These are phyloP conservation scores for Anaspis maculata DNA, from an alignment of 2,888 invertebrate species.

Conservation along the genomic window DNA sequence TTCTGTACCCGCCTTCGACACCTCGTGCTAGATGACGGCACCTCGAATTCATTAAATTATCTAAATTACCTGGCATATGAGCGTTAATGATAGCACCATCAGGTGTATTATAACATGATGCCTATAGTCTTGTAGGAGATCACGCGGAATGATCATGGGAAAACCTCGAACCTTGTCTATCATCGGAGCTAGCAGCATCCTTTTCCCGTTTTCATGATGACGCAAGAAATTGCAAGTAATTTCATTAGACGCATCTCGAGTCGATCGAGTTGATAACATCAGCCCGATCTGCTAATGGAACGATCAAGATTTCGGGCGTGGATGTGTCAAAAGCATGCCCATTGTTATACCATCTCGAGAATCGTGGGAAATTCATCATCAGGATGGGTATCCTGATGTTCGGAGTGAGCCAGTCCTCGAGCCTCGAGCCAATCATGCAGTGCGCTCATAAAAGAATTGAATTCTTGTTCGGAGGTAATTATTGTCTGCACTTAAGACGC, in stretches of 20 bases:
- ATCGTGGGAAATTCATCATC: conserved; percentile 8
- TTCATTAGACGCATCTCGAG: conserved; percentile 2
- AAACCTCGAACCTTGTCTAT: no score
- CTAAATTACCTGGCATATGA: no score
- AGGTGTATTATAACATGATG: no score
- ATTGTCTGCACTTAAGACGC: no score
- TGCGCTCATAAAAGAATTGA: no score
- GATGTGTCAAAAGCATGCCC: conserved; percentile 33
- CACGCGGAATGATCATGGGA: no score
- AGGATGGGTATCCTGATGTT: no score
- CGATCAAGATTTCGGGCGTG: conserved; percentile 29
- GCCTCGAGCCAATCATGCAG: no score
- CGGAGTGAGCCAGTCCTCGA: no score
- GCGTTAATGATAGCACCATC: no score
- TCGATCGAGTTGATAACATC: conserved; percentile 2
- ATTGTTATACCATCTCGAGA: conserved; percentile 20
- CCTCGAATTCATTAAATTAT: conserved; percentile 14
- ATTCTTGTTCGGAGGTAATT: no score
- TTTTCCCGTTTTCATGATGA: background rate
- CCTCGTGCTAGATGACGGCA: conserved; percentile 12
- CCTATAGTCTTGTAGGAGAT: no score
- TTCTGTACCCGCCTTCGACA: conserved; percentile 17
- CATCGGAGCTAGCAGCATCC: background rate
- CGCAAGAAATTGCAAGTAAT: conserved; percentile 4
- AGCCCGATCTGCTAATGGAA: conserved; percentile 23